Conservation (phyloP, 2,113 vertebrate genomes). For the Pterocles gutturalis region DNA sequence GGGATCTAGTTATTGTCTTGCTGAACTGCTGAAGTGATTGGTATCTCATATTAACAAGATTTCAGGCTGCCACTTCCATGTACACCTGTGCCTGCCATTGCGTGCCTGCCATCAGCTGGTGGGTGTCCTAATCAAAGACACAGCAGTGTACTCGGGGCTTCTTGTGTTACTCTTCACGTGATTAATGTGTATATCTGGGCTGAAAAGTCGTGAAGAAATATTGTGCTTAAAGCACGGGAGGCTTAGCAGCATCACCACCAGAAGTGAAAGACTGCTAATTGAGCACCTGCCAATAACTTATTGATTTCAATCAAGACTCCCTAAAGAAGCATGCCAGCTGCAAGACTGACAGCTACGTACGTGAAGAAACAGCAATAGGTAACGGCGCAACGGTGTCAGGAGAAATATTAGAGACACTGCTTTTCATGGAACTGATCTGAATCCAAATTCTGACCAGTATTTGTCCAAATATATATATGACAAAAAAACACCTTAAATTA, state of each 20-base stretch:
- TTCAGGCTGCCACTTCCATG: neutral
- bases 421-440: slow-evolving; percentile 58
- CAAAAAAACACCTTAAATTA: slow-evolving; percentile 11
- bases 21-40: neutral
- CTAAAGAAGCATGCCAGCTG: slow-evolving; percentile 54
- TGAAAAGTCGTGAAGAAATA: slow-evolving; percentile 34
- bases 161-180: neutral
- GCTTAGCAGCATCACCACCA: slow-evolving; percentile 57
- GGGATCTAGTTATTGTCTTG: neutral
- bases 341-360: slow-evolving; percentile 41
- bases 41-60: neutral
- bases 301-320: slow-evolving; percentile 75
- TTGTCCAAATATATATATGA: slow-evolving; percentile 51
- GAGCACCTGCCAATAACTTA: slow-evolving; percentile 74
- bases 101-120: neutral
- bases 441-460: slow-evolving; percentile 53
- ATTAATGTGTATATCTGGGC: neutral
- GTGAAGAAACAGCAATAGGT: neutral
- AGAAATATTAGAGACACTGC: slow-evolving; percentile 51
- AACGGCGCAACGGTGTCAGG: slow-evolving; percentile 23
- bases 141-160: neutral
- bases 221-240: slow-evolving; percentile 53
- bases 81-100: neutral
- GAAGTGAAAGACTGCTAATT: slow-evolving; percentile 74
- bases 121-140: neutral